Percentiles rank a stretch among this genome's conserved stretches.
phyloP scores from a whole-genome alignment of 2,797 vertebrate species.

The Sandelia bainsii region DNA sequence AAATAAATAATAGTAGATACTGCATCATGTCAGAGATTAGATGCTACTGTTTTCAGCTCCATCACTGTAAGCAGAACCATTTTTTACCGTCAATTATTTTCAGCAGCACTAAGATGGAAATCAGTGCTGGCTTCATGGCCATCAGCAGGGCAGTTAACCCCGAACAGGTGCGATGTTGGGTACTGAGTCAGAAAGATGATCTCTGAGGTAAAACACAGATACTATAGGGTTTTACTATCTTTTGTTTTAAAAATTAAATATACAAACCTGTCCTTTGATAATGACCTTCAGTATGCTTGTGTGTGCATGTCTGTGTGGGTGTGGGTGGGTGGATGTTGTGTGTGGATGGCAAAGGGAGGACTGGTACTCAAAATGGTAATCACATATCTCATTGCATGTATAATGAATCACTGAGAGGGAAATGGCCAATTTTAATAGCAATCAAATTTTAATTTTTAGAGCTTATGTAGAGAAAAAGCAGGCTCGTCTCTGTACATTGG shows the following conservation, averaged over 20 bases:
- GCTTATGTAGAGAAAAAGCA: conserved; percentile 17
- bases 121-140: conserved; percentile 56
- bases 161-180: conserved; percentile 67
- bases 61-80: conserved; percentile 53
- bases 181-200: conserved; percentile 54
- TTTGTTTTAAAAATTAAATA: conserved; percentile 58
- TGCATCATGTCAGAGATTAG: conserved; percentile 65
- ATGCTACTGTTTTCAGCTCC: conserved; percentile 56
- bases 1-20: conserved; percentile 53
- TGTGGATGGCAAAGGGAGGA: conserved; percentile 52
- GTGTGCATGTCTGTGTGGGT: conserved; percentile 12
- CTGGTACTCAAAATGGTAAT: conserved; percentile 77
- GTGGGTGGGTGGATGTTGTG: conserved; percentile 43
- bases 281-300: conserved; percentile 61
- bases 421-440: conserved; percentile 63
- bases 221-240: conserved; percentile 33
- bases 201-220: conserved; percentile 32
- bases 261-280: conserved; percentile 69
- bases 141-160: conserved; percentile 65
- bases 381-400: conserved; percentile 77
- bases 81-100: conserved; percentile 61
- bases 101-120: conserved; percentile 58
- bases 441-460: conserved; percentile 46
- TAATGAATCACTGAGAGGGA: conserved; percentile 73
- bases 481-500: conserved; percentile 9